phyloP scores from a whole-genome alignment of 2,113 vertebrate species.

The Thryonomys swinderianus region DNA sequence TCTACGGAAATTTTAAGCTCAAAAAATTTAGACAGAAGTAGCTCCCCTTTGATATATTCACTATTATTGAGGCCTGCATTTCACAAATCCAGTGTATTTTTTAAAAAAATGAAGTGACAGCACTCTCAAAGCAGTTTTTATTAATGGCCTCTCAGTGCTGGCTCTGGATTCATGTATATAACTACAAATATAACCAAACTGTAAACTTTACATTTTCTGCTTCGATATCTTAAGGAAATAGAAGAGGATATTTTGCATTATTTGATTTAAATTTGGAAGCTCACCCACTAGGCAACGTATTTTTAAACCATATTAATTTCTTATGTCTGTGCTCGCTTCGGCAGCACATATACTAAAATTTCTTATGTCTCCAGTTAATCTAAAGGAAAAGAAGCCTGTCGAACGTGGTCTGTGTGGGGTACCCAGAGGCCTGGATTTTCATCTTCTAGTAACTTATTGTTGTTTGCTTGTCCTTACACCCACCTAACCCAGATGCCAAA shows the following conservation, averaged over 20 bases:
- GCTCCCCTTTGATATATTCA: background rate
- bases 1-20: background rate
- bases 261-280: conserved; percentile 9
- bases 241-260: background rate
- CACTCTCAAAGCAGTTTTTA: conserved; percentile 16
- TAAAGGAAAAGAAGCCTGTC: conserved; percentile 1
- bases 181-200: background rate
- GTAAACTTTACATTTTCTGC: background rate
- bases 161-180: background rate
- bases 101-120: background rate
- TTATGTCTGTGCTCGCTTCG: no score
- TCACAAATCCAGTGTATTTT: conserved; percentile 17
- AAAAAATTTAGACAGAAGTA: background rate
- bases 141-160: background rate
- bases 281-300: background rate
- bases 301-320: conserved; percentile 50
- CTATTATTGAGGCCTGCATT: background rate
- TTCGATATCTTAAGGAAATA: background rate
- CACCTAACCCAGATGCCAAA: conserved; percentile 43
- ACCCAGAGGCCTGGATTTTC: background rate
- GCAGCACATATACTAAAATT: no score
- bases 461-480: conserved; percentile 23
- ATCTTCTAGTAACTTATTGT: conserved; percentile 57
- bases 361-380: conserved; percentile 8
- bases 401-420: background rate